Percentiles rank a stretch among this genome's conserved stretches.
These are phyloP conservation scores for Apamea anceps DNA, from an alignment of 2,888 invertebrate genomes.

Conservation along the genomic window DNA sequence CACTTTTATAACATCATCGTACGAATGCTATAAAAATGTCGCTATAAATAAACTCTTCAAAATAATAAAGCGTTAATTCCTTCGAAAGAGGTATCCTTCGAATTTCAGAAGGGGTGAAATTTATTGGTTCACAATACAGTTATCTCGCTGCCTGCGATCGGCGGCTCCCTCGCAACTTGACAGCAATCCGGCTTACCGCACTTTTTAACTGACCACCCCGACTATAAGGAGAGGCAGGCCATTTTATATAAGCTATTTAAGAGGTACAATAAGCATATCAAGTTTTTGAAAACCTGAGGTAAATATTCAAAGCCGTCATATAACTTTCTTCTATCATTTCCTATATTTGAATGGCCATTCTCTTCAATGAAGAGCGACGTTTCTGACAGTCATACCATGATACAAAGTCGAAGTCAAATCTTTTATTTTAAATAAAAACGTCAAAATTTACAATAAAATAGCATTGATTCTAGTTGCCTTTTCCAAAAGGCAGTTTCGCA, in stretches of 20 bases:
- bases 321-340: not conserved
- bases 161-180: constrained; percentile 35
- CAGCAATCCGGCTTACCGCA: constrained; percentile 51
- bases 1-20: constrained; percentile 30
- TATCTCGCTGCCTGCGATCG: constrained; percentile 47
- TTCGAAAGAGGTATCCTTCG: constrained; percentile 16
- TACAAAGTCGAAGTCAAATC: not conserved
- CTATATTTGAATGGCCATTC: not conserved
- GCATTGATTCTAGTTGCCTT: not conserved
- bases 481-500: not conserved
- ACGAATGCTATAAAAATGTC: constrained; percentile 10
- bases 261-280: not conserved
- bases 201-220: constrained; percentile 38
- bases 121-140: constrained; percentile 56
- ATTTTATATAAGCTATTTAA: not conserved
- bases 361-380: no score
- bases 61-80: constrained; percentile 43
- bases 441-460: not conserved
- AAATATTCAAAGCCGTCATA: not conserved
- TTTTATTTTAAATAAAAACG: not conserved
- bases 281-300: not conserved
- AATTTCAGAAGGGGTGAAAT: constrained; percentile 47
- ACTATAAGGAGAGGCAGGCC: constrained; percentile 16
- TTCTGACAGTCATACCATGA: no score
- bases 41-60: constrained; percentile 31